A percentile compares a stretch with the other conserved stretches of the same genome.
phyloP scores from a whole-genome alignment of 2,888 invertebrate species.

The Lasioglossum vierecki region DNA sequence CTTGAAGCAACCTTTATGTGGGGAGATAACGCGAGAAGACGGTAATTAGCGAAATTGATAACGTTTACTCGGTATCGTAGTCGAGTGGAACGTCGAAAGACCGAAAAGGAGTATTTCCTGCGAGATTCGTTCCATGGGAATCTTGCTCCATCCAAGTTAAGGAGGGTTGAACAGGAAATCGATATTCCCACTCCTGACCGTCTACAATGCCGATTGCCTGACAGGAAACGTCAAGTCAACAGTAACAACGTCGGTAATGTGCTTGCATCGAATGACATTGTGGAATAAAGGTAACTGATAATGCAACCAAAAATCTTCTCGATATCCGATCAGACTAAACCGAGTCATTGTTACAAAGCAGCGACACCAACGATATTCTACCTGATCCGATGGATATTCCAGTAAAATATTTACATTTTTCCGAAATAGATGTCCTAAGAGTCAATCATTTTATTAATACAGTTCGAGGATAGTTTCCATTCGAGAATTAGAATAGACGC shows the following conservation, averaged over 20 bases:
- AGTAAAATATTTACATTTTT: not conserved
- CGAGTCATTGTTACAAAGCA: not conserved
- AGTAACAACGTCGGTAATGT: conserved; percentile 40
- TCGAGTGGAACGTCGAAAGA: conserved; percentile 37
- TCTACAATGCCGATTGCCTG: conserved; percentile 55
- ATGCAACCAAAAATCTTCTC: not conserved
- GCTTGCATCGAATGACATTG: not conserved
- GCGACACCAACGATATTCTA: not conserved
- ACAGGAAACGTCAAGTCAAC: conserved; percentile 57
- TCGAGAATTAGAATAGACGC: not conserved
- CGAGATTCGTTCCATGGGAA: conserved; percentile 39
- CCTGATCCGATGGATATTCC: not conserved
- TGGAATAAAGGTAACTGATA: conserved; percentile 10
- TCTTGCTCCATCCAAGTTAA: conserved; percentile 51
- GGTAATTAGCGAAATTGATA: conserved; percentile 36
- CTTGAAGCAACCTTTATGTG: not conserved
- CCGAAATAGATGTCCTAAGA: not conserved
- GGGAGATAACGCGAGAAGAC: not conserved
- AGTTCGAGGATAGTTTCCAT: not conserved
- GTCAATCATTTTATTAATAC: not conserved
- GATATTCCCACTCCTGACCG: conserved; percentile 68
- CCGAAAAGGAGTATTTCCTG: conserved; percentile 31
- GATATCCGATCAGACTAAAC: not conserved
- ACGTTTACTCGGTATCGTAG: conserved; percentile 18
- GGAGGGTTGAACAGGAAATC: conserved; percentile 72